Evolutionary conservation across 2,113 vertebrate species (phyloP).

Genomic region (Plotosus lineatus): DNA sequence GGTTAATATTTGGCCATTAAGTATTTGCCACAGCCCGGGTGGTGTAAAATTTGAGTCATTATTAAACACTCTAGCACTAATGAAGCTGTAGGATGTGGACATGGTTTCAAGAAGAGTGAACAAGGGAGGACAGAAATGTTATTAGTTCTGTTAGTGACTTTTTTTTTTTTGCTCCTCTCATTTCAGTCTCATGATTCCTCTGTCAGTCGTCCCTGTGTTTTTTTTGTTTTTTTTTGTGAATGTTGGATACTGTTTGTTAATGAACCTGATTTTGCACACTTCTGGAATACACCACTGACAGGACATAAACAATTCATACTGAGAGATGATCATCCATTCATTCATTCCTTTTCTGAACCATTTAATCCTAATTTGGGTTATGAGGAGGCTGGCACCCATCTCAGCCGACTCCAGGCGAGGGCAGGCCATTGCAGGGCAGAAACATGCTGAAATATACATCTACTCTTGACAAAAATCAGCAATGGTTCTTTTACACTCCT

Average conservation of each 20-base stretch:
- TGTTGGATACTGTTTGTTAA: background rate
- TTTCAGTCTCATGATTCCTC: background rate
- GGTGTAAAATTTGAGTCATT: constrained; percentile 7
- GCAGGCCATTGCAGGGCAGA: no score
- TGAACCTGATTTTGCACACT: background rate
- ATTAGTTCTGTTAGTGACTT: constrained; percentile 12
- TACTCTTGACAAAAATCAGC: no score
- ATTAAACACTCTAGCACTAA: background rate
- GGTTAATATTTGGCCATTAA: constrained; percentile 7
- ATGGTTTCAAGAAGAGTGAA: background rate
- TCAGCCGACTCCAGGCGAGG: no score
- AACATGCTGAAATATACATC: no score
- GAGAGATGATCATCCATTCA: background rate
- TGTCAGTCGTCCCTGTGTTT: background rate
- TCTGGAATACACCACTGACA: background rate
- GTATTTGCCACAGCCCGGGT: background rate
- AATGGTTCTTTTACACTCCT: no score
- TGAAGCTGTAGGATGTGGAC: background rate
- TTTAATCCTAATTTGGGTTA: no score
- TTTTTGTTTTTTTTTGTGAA: background rate
- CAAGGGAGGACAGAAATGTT: background rate
- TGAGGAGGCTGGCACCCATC: no score
- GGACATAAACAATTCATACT: background rate
- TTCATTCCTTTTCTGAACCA: no score
- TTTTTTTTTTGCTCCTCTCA: background rate